phyloP scores from a whole-genome alignment of 1,140 invertebrate genomes.

The Drosophila rhopaloa region DNA sequence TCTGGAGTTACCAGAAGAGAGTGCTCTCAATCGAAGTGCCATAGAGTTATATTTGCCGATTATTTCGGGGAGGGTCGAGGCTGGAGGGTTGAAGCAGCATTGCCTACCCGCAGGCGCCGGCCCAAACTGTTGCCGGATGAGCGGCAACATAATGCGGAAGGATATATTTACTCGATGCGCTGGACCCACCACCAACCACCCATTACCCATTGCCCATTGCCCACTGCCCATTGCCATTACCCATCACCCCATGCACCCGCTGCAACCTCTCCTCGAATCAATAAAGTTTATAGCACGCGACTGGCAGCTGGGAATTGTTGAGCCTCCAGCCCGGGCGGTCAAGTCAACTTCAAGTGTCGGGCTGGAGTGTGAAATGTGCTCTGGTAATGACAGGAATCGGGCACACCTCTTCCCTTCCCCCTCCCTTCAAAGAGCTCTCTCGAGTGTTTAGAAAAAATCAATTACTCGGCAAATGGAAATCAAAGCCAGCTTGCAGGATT shows the following conservation, averaged over 20 bases:
- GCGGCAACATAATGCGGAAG: slow-evolving; percentile 78
- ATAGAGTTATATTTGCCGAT: neutral
- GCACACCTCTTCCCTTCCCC: neutral
- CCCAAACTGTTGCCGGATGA: slow-evolving; percentile 76
- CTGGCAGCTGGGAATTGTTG: slow-evolving; percentile 74
- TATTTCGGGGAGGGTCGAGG: slow-evolving; percentile 44
- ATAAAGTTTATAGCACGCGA: slow-evolving; percentile 81
- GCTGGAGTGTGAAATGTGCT: slow-evolving; percentile 69
- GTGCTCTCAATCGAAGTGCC: slow-evolving; percentile 6
- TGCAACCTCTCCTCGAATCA: slow-evolving; percentile 36
- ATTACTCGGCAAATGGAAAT: slow-evolving; percentile 60
- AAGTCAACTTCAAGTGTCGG: slow-evolving; percentile 71
- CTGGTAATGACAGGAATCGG: slow-evolving; percentile 70
- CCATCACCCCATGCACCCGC: neutral
- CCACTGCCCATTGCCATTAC: neutral
- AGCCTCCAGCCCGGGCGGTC: slow-evolving; percentile 56
- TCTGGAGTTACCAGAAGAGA: slow-evolving; percentile 14
- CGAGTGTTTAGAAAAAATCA: slow-evolving; percentile 49
- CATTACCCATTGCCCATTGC: slow-evolving; percentile 2
- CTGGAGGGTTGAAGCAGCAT: slow-evolving; percentile 16
- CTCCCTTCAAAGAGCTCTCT: neutral
- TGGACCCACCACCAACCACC: slow-evolving; percentile 51
- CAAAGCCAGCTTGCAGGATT: slow-evolving; percentile 68
- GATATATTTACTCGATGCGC: slow-evolving; percentile 80
- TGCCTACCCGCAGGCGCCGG: slow-evolving; percentile 79